Base-by-base conservation (phyloP, 2,888 invertebrate species). In the Mythimna ferrago region DNA sequence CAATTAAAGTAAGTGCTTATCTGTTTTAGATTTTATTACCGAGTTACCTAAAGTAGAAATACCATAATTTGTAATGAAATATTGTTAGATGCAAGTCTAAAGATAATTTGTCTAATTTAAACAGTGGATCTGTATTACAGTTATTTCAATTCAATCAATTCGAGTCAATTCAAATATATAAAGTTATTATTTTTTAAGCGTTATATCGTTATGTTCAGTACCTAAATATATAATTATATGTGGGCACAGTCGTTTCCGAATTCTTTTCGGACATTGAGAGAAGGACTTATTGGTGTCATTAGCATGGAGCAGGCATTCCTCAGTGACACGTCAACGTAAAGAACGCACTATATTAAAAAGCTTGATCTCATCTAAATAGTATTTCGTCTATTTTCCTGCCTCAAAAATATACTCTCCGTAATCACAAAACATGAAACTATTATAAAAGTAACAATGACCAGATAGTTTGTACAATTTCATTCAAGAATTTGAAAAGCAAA, bases 251-350 rank as follows among this genome's bases (percentile, higher is more conserved):
- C 83, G 70, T 85, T 86, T 69, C 87, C 81, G 81, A 92, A 93
- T 94, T 92, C 91, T 89, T 91, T 89, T 88, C 81, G 92, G 91
- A 90, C 90, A 89, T 89, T 88, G 89, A 87, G 84, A 88, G 86
- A 76, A 89, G 87, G 87, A 90, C 91, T 90, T 92, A 92, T 92
- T 90, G 87, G 86, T 86, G 89, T 94, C 94, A 93, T 95, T 94
- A 94, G 90, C 88, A 90, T 89, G 91, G 87, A 91, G 89, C 88
- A 89, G 89, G 88, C 91, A 94, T 93, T 94, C 93, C 89, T 81
- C 71, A 73, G 87, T 87, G 89, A 90, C 91, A 88, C 87, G 83
- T 83, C 85, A 78, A 73, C 84, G 87, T 82, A 87, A 91, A 90
- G 90, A 91, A 89, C 86, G 84, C 84, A 82, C 84, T 86, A 89